Evolutionary conservation across 30 jellyfish, hydroid and myxozoan species (phyloP).

Genomic region (Turritopsis rubra): DNA sequence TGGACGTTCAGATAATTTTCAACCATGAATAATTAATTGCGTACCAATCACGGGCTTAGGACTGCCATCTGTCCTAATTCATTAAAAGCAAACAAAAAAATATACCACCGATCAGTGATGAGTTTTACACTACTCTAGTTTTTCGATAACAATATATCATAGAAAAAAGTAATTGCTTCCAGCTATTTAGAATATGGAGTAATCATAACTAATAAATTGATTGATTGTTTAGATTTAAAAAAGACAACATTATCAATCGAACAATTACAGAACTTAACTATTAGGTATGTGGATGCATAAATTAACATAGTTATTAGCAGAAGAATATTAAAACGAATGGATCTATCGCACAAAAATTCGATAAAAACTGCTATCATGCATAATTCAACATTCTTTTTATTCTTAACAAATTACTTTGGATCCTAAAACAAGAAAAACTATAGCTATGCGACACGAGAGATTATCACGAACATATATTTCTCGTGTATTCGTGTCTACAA

Average conservation of each 20-base stretch:
- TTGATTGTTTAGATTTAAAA: neutral
- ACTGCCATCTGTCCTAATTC: neutral
- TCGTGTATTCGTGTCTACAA: neutral
- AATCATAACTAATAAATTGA: neutral
- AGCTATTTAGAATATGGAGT: neutral
- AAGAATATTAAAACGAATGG: neutral
- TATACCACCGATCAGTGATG: neutral
- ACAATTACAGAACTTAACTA: neutral
- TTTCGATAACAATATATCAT: neutral
- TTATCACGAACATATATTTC: neutral
- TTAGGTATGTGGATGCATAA: too few relatives aligned
- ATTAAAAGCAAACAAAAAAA: neutral
- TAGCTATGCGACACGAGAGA: neutral
- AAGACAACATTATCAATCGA: neutral
- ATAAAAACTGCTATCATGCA: neutral
- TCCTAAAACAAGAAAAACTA: neutral
- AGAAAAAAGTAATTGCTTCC: neutral
- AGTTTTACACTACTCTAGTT: neutral
- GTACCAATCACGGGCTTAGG: neutral
- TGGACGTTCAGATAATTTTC: neutral
- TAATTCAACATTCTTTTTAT: too few relatives aligned
- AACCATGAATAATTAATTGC: neutral
- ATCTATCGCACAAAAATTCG: neutral
- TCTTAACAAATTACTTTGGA: neutral
- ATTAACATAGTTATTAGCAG: neutral